These are phyloP conservation scores for Crypturellus undulatus DNA, from an alignment of 2,113 vertebrate genomes.

Conservation along the genomic window DNA sequence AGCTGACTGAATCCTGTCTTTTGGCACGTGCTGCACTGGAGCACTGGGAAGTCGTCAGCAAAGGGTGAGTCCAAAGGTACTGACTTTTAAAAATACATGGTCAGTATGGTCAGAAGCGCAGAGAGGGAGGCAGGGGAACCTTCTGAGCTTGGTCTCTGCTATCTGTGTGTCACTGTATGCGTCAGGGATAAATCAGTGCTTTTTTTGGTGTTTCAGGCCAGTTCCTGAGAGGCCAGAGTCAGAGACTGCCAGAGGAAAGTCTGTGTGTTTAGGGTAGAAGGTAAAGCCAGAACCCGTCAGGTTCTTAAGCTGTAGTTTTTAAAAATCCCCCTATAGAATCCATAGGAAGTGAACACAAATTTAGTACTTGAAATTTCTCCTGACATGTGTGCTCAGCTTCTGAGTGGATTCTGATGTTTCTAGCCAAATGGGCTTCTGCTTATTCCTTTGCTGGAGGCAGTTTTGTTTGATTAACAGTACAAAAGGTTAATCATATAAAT, in stretches of 20 bases:
- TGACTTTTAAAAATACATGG: background rate
- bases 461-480: conserved; percentile 69
- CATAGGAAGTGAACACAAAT: background rate
- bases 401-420: background rate
- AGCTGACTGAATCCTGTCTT: background rate
- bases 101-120: background rate
- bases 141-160: background rate
- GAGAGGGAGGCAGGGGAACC: background rate
- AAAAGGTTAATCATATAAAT: conserved; percentile 72
- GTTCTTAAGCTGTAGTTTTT: background rate
- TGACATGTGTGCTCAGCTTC: background rate
- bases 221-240: background rate
- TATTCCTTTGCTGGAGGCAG: conserved; percentile 55
- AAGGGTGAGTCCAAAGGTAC: background rate
- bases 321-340: background rate
- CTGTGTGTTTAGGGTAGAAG: background rate
- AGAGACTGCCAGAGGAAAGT: background rate
- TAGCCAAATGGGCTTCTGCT: conserved; percentile 51
- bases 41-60: background rate
- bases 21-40: background rate
- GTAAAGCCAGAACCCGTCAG: background rate
- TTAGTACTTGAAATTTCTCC: background rate
- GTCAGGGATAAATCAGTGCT: background rate
- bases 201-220: background rate
- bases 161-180: background rate